These are phyloP conservation scores for Trichopria drosophilae DNA, from an alignment of 2,888 invertebrate species.

Conservation along the genomic window DNA sequence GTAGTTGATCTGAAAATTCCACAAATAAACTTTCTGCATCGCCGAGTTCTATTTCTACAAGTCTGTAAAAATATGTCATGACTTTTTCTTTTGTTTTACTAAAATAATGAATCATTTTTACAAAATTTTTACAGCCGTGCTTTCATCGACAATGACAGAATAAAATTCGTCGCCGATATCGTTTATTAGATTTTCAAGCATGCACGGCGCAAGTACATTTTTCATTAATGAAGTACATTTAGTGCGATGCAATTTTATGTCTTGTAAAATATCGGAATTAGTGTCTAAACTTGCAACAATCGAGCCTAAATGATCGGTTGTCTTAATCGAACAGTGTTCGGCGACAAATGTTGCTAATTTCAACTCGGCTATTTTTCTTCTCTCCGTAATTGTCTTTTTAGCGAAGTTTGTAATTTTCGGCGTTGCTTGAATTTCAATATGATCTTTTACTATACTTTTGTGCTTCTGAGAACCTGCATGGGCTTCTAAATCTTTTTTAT, in stretches of 20 bases:
- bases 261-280: constrained; percentile 35
- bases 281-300: constrained; percentile 35
- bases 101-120: constrained; percentile 36
- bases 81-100: constrained; percentile 27
- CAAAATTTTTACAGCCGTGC: constrained; percentile 43
- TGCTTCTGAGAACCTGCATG: constrained; percentile 43
- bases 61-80: constrained; percentile 35
- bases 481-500: constrained; percentile 40
- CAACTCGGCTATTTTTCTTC: constrained; percentile 33
- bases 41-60: constrained; percentile 32
- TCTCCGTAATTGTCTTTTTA: constrained; percentile 11
- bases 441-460: constrained; percentile 29
- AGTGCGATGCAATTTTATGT: constrained; percentile 39
- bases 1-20: constrained; percentile 25
- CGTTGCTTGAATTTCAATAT: constrained; percentile 26
- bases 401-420: no score
- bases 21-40: constrained; percentile 26
- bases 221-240: constrained; percentile 45
- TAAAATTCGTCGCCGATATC: constrained; percentile 42
- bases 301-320: constrained; percentile 35
- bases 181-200: constrained; percentile 41
- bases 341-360: constrained; percentile 41
- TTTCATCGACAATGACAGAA: constrained; percentile 46
- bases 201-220: constrained; percentile 44
- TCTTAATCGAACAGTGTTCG: constrained; percentile 35